These are phyloP conservation scores for Brachionus rotundiformis DNA, from an alignment of 1,140 invertebrate genomes.

Conservation along the genomic window DNA sequence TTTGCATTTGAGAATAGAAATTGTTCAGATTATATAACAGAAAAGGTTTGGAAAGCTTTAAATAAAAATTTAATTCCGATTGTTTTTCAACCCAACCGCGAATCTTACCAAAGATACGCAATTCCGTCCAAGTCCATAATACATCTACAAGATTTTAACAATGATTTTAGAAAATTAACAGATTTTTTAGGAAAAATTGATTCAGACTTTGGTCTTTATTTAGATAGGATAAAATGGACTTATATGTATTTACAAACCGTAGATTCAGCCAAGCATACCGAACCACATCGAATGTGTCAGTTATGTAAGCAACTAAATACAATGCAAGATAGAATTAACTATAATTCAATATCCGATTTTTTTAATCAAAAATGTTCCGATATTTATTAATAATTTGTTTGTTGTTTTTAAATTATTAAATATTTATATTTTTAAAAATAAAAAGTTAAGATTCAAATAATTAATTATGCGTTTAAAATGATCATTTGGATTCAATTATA, in stretches of 20 bases:
- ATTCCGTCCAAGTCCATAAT: conserved; percentile 51
- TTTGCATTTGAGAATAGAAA: conserved; percentile 53
- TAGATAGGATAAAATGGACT: neutral
- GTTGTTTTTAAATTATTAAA: too few species aligned
- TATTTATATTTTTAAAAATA: too few species aligned
- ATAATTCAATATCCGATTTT: conserved; percentile 17
- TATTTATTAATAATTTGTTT: neutral
- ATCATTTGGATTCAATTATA: too few species aligned
- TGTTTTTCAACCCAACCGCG: conserved; percentile 54
- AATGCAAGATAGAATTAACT: neutral
- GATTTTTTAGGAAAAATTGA: neutral
- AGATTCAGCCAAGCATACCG: neutral
- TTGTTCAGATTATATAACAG: conserved; percentile 53
- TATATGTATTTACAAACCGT: neutral
- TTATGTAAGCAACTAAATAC: conserved; percentile 37
- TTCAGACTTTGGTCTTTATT: neutral
- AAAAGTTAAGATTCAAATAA: too few species aligned
- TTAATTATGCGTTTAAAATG: too few species aligned
- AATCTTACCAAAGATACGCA: neutral
- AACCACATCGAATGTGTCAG: conserved; percentile 49
- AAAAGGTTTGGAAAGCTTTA: conserved; percentile 54
- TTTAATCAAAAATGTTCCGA: conserved; percentile 12
- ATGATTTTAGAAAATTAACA: neutral
- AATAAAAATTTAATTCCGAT: conserved; percentile 57
- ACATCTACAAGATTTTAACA: conserved; percentile 32